Evolutionary conservation across 2,888 invertebrate genomes (phyloP), one percentile per base, ranked within the genome.

Genomic region (Dynastes grantii): DNA sequence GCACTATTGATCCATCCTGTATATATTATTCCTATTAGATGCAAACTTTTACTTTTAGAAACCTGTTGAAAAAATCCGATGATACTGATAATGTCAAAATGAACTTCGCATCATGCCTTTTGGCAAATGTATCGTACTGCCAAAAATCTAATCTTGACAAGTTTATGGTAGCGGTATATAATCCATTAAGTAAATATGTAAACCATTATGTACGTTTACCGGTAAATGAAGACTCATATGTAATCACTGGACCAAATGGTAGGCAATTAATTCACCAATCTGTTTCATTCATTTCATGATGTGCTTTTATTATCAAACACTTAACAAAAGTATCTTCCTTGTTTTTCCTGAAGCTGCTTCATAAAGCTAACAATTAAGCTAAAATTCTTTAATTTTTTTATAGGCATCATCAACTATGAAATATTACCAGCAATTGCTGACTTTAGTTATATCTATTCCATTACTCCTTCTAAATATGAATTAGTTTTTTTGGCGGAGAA

Each of bases 131-230:
- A 73, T 93, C 92, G 76, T 89, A 90, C 75, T 94, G 94, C 82
- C 83, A 87, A 13, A 79, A 89, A 64, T 85, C 90, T 84, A 93
- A 93, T 89, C 79, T 85, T 83, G 83, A 89, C 88, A 83, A 89
- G 83, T 77, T 92, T 90, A 89, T 92, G 78, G 85, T 92, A 0
- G 88, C 90, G 37, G 84, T 89, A 13, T 89, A 89, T 45, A 98
- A 97, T 88, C 96, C 97, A 0, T 85, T 96, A 45, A 94, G 93
- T 1, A 93, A 92, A 88, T 81, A 87, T 0, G 89, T 92, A 0
- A 88, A 88, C 0, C 91, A 92, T 8, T 92, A 92, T 16, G 89
- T 95, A 0, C 90, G 93, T 11, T 84, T 95, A 0, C 95, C 95
- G 0, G 92, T 95, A 0, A 83, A 86, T 1, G 88, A 87, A 0